Base-by-base conservation (phyloP, 2,888 invertebrate genomes). In the Drosophila glabriapex region DNA sequence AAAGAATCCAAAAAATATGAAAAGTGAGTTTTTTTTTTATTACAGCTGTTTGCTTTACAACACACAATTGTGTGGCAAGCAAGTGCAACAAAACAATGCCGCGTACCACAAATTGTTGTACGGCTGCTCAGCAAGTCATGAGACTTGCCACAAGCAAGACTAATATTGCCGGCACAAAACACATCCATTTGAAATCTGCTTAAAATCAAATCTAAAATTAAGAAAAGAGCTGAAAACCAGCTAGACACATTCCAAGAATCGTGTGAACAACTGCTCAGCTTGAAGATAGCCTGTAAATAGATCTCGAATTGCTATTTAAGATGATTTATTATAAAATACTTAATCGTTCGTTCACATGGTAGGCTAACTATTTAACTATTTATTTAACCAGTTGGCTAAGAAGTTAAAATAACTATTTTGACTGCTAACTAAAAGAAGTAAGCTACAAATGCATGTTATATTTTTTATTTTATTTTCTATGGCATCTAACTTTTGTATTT, bases 21-120 rank as follows among this genome's bases (percentile, higher is more conserved):
- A 68, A 61, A 63, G 39, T 9, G 25, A 25, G 58, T 62, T 61
- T 39, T 49, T 12, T 41, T n/a, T 39, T 25, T 31, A 46, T 29
- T 29, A 25, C 49, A n/a, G 16, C 37, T 73, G 54, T 65, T 68
- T 70, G 67, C 56, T 31, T 53, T 14, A 28, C 56, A 61, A 19
- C 64, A 46, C 39, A 39, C 73, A 64, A 61, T 56, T 71, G 71
- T 71, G 60, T 28, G 31, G 66, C 39, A 60, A 62, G 63, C 19
- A 71, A 76, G 52, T 74, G 63, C 74, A 66, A 43, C 66, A 56
- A 35, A 66, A 43, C 37, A 56, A 29, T 39, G 63, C 50, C 25
- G 59, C 37, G 60, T 58, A 35, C 54, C 16, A 33, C 31, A 60
- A 62, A 56, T 31, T 60, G 65, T 43, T 73, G 43, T 43, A 43